Percentiles rank a stretch among this genome's conserved stretches.
These are phyloP conservation scores for Ficedula albicollis DNA, from an alignment of 2,797 vertebrate genomes.

Conservation along the genomic window DNA sequence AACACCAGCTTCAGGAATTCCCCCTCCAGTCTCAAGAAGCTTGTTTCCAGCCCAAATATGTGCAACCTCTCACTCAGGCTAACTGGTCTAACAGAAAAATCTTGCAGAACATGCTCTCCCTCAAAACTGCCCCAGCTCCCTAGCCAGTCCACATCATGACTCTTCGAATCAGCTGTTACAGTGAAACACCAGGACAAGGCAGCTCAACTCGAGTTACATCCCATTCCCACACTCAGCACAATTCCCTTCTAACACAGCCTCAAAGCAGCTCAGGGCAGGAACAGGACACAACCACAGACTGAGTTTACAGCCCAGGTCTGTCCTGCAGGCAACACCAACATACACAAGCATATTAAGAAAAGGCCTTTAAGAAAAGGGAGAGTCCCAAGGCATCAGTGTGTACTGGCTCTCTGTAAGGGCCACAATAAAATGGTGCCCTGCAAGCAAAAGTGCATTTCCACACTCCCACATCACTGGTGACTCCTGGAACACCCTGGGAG, in stretches of 20 bases:
- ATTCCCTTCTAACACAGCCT: background rate
- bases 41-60: background rate
- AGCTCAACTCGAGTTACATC: background rate
- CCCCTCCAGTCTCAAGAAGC: background rate
- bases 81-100: background rate
- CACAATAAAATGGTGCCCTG: background rate
- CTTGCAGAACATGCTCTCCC: background rate
- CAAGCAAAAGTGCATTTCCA: background rate
- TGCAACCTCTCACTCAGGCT: background rate
- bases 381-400: background rate
- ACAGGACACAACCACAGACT: accelerated
- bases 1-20: background rate
- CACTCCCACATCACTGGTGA: background rate
- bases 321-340: background rate
- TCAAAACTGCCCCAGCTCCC: background rate
- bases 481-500: background rate
- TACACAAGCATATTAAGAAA: background rate
- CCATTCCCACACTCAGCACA: background rate
- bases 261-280: background rate
- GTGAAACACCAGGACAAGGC: background rate
- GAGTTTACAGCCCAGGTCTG: background rate
- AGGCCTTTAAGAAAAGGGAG: background rate
- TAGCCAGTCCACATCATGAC: background rate
- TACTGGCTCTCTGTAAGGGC: background rate
- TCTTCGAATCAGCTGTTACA: background rate